Evolutionary conservation across 2,797 vertebrate species (phyloP).

Genomic region (Synaphobranchus kaupii): DNA sequence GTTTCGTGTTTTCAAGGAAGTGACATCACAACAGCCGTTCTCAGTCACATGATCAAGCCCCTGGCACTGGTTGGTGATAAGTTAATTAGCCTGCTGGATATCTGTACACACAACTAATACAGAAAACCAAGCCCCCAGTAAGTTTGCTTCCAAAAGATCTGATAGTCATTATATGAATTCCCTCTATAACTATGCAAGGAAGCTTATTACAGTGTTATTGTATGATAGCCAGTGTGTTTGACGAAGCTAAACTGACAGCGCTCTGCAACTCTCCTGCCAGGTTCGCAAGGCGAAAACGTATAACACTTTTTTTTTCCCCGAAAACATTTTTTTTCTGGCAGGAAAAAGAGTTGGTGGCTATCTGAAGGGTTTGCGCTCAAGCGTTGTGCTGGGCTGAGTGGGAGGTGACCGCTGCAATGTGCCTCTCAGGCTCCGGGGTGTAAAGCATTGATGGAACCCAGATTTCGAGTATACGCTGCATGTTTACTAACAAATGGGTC

Average conservation of each 20-base stretch:
- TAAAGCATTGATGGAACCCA: neutral
- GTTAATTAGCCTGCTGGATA: neutral
- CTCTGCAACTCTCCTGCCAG: neutral
- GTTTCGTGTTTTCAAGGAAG: neutral
- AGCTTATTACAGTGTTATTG: neutral
- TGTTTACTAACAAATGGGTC: conserved; percentile 5
- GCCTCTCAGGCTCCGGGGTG: neutral
- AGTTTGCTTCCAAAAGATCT: neutral
- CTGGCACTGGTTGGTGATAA: neutral
- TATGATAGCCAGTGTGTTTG: neutral
- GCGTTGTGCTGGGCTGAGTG: neutral
- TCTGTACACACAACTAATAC: neutral
- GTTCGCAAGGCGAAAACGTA: neutral
- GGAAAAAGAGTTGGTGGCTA: neutral
- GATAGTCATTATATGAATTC: neutral
- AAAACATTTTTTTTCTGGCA: neutral
- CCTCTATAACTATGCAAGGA: neutral
- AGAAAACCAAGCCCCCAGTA: neutral
- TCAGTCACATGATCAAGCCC: neutral
- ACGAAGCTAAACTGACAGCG: neutral
- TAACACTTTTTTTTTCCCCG: neutral
- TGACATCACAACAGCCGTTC: neutral
- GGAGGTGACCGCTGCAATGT: neutral
- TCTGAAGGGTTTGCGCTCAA: neutral
- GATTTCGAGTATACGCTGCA: neutral